Base-by-base conservation (phyloP, 2,113 vertebrate genomes). In the Passer montanus region DNA sequence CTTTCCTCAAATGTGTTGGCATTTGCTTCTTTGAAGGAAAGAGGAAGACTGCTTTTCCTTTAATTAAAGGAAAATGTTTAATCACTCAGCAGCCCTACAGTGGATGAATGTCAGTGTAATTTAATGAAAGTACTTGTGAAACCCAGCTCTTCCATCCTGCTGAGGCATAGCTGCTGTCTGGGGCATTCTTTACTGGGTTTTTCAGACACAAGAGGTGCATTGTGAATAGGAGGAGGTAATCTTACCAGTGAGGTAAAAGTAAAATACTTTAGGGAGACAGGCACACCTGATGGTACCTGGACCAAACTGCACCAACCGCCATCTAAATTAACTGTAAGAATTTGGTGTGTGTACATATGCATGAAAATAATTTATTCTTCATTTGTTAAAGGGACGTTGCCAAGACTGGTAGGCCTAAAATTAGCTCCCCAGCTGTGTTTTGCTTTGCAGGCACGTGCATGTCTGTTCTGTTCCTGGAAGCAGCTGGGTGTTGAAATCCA, bases 361-460 rank as follows among this genome's bases (percentile, higher is more conserved):
- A 68, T 64, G 56, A 76, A 92, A 94, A 87, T 30, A 1, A 0
- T 82, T 56, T 74, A 77, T 52, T 90, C 70, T 92, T 93, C 73
- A 84, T 85, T 96, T 94, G 92, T 85, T 91, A 94, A 93, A 95
- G 80, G 89, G 97, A 90, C n/a, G 77, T 69, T 94, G 95, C 95
- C 95, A 97, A 95, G 93, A 91, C 69, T 94, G 90, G 69, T 93
- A 94, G 89, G 50, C 62, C 95, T 97, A 96, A 97, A 97, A 96
- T 96, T 96, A 97, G 89, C 94, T 96, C 79, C 92, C 95, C 97
- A 97, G 97, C 97, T 97, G 96, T 97, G 94, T 97, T 97, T 95
- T 97, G 89, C 93, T 97, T 96, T 96, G 93, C 96, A 97, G 90
- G 96, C 97, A 97, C 82, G 93, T 97, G 96, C 97, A 95, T 90